Percentiles rank a stretch among this genome's conserved stretches.
Conservation (phyloP, 2,888 invertebrate species). For the Ophion ellenae region DNA sequence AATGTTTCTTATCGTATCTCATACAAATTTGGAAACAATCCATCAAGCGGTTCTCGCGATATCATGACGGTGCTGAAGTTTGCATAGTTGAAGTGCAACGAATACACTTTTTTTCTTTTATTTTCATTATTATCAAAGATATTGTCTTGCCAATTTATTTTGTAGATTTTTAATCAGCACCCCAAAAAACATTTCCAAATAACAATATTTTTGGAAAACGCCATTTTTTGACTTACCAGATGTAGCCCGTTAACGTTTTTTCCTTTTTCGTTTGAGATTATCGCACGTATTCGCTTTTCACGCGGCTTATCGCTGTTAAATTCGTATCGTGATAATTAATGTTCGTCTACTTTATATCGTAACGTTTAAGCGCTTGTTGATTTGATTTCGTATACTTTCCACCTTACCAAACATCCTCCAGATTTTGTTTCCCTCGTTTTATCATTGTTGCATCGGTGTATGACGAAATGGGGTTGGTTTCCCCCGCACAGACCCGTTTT, state of each 20-base stretch:
- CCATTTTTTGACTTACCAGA: no score
- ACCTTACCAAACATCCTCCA: constrained; percentile 43
- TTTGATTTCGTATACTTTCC: constrained; percentile 40
- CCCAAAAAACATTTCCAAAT: no score
- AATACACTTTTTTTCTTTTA: no score
- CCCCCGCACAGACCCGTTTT: constrained; percentile 83
- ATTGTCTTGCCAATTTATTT: no score
- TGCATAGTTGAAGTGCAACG: no score
- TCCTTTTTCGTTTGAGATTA: constrained; percentile 15
- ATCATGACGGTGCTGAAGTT: no score
- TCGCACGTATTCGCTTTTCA: constrained; percentile 54
- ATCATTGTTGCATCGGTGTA: constrained; percentile 81
- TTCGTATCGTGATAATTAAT: not conserved
- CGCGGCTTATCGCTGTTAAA: constrained; percentile 41
- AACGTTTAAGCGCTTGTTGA: constrained; percentile 56
- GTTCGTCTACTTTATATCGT: constrained; percentile 15
- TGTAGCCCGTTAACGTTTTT: not conserved
- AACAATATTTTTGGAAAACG: no score
- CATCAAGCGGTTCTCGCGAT: no score
- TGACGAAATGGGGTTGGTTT: constrained; percentile 82
- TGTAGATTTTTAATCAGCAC: no score
- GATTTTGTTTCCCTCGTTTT: constrained; percentile 67
- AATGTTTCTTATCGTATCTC: no score
- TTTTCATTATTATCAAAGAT: no score
- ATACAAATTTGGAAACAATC: no score